A percentile compares a stretch with the other conserved stretches of the same genome.
phyloP scores from a whole-genome alignment of 2,113 vertebrate genomes.

The Pholis gunnellus region DNA sequence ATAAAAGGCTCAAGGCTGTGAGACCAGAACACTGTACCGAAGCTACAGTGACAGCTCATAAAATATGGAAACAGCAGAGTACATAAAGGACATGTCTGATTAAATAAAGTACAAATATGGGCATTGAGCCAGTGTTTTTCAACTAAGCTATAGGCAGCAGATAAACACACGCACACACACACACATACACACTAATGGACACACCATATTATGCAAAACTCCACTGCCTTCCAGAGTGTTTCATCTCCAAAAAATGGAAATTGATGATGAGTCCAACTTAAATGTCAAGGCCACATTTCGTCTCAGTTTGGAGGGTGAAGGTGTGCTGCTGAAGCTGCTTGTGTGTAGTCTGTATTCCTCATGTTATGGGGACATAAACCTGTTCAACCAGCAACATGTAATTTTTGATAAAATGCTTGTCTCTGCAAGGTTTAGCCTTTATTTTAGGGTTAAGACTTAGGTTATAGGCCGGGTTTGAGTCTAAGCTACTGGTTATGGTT shows the following conservation, averaged over 20 bases:
- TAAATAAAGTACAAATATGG: background rate
- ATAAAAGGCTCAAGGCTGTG: constrained; percentile 4
- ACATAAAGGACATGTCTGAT: background rate
- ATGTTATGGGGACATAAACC: constrained; percentile 9
- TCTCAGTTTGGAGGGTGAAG: constrained; percentile 20
- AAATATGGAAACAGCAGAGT: constrained; percentile 14
- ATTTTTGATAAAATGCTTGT: background rate
- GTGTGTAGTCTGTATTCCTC: constrained; percentile 8
- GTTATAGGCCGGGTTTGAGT: background rate
- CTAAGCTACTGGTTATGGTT: background rate
- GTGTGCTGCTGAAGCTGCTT: constrained; percentile 1
- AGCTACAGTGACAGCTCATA: constrained; percentile 10
- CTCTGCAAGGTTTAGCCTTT: background rate
- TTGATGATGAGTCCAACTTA: constrained; percentile 38
- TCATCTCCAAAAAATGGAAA: constrained; percentile 36
- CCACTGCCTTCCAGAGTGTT: background rate
- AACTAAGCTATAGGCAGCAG: background rate
- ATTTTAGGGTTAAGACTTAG: background rate
- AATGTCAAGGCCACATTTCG: constrained; percentile 63
- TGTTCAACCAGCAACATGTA: background rate
- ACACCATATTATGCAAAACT: background rate
- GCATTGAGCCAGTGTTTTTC: constrained; percentile 3
- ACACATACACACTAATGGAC: background rate
- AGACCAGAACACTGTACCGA: background rate
- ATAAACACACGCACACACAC: background rate